A percentile compares a stretch with the other conserved stretches of the same genome.
phyloP scores from a whole-genome alignment of 2,113 vertebrate species.

The Embiotoca jacksoni region DNA sequence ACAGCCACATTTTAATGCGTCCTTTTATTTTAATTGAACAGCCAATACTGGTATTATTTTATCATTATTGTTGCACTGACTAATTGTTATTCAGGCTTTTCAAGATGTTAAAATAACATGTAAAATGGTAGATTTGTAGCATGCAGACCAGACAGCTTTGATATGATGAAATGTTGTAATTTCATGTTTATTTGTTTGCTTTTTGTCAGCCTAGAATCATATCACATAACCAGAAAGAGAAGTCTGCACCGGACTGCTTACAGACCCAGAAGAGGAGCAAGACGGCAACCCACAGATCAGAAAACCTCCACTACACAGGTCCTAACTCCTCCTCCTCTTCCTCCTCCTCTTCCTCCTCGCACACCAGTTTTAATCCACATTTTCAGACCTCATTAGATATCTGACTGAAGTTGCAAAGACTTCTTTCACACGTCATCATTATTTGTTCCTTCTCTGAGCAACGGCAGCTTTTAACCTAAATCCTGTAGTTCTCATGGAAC shows the following conservation, averaged over 20 bases:
- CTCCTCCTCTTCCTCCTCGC: constrained; percentile 4
- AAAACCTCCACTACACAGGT: constrained; percentile 44
- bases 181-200: neutral
- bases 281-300: constrained; percentile 12
- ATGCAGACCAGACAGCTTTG: neutral
- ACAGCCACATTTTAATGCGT: neutral
- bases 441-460: neutral
- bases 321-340: constrained; percentile 3
- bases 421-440: neutral
- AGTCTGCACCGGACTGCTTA: constrained; percentile 20
- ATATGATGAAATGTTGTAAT: neutral
- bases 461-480: neutral
- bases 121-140: no score
- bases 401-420: neutral
- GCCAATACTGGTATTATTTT: no score
- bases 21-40: neutral
- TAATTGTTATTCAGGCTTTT: no score
- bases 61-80: no score
- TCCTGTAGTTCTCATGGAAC: neutral
- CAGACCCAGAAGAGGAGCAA: constrained; percentile 35
- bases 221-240: constrained; percentile 30
- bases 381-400: neutral
- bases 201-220: constrained; percentile 42
- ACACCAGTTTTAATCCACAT: neutral
- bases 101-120: no score